A percentile compares a stretch with the other conserved stretches of the same genome.
Conservation (phyloP, 1,140 invertebrate species). For the Diploscapter pachys region DNA sequence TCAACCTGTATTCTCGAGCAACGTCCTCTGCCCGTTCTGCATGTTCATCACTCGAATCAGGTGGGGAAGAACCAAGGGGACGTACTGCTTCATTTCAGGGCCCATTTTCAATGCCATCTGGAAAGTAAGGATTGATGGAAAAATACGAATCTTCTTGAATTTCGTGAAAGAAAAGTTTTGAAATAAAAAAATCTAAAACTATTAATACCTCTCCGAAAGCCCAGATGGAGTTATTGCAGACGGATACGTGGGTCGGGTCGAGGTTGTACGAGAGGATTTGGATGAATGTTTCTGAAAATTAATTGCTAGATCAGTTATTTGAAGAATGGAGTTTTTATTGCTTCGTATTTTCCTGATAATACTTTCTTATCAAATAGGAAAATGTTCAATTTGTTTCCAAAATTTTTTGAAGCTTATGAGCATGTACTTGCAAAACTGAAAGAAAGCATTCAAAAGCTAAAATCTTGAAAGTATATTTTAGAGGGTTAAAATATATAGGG, state of each 20-base stretch:
- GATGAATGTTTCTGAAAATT: constrained; percentile 66
- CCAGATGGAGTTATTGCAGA: constrained; percentile 81
- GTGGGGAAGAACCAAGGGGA: constrained; percentile 80
- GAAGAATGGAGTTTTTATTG: background rate
- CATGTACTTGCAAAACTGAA: too few species aligned
- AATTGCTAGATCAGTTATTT: background rate
- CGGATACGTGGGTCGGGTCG: constrained; percentile 94
- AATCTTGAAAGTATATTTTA: too few species aligned
- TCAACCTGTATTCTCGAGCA: constrained; percentile 96
- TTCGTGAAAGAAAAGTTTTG: background rate
- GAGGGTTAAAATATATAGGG: too few species aligned
- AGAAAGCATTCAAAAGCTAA: too few species aligned
- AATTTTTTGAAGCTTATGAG: too few species aligned
- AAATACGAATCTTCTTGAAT: background rate
- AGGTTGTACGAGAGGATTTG: constrained; percentile 92
- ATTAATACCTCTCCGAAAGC: constrained; percentile 46
- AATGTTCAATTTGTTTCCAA: constrained; percentile 65
- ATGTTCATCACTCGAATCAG: constrained; percentile 93
- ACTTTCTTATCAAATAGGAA: background rate
- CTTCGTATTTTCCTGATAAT: too few species aligned
- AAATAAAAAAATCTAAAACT: background rate
- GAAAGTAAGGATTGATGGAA: background rate
- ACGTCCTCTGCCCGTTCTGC: constrained; percentile 91
- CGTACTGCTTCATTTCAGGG: constrained; percentile 83
- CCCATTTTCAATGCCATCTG: constrained; percentile 65